Percentiles rank a stretch among this genome's conserved stretches.
phyloP scores from a whole-genome alignment of 2,888 invertebrate species.

The Thymelicus lineola region DNA sequence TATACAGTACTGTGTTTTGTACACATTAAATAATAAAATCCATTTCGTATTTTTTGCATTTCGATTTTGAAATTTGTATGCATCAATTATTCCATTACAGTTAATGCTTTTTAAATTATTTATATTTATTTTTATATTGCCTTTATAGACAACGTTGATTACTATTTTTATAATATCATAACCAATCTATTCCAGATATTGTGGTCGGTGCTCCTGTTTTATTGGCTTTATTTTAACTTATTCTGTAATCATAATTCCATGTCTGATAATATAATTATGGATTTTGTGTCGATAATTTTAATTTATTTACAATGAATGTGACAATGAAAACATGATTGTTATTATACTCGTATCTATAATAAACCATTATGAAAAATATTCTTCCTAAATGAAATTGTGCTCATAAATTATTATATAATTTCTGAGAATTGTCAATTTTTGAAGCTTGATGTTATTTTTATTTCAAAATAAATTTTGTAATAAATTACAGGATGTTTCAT shows the following conservation, averaged over 20 bases:
- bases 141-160: conserved; percentile 25
- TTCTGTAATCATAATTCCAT: conserved; percentile 30
- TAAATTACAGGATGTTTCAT: conserved; percentile 49
- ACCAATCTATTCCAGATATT: conserved; percentile 33
- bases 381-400: conserved; percentile 78
- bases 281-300: conserved; percentile 19
- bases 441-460: conserved; percentile 83
- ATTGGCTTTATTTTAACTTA: conserved; percentile 41
- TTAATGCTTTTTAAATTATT: conserved; percentile 62
- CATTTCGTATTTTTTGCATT: conserved; percentile 77
- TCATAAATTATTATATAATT: conserved; percentile 78
- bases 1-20: conserved; percentile 72
- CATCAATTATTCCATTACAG: conserved; percentile 61
- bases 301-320: conserved; percentile 43
- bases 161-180: conserved; percentile 34
- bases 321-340: conserved; percentile 60
- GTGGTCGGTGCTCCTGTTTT: conserved; percentile 36
- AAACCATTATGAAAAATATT: conserved; percentile 59
- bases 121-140: conserved; percentile 60
- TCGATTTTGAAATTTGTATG: conserved; percentile 47
- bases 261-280: conserved; percentile 35
- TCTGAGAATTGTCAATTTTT: conserved; percentile 80
- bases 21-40: conserved; percentile 62
- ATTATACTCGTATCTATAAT: conserved; percentile 55
- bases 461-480: conserved; percentile 82